Conservation (phyloP, 2,888 invertebrate species). For the Onchidella celtica region DNA sequence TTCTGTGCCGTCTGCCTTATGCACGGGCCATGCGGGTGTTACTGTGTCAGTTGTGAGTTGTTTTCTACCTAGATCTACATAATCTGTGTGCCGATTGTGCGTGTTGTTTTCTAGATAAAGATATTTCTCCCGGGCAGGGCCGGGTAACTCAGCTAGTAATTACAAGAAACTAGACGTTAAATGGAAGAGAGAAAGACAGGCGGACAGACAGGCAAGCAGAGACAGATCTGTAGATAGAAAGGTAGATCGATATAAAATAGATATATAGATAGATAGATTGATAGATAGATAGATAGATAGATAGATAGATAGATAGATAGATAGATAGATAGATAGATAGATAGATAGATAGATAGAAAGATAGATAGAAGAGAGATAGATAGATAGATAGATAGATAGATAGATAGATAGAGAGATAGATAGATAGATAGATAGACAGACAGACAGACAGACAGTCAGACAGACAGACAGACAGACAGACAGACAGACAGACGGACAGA, state of each 20-base stretch:
- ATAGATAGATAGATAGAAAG: neutral
- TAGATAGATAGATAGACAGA: neutral
- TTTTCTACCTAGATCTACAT: no score
- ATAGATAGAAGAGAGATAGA: neutral
- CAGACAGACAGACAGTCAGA: neutral
- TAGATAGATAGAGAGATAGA: neutral
- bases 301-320: neutral
- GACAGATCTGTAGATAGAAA: neutral
- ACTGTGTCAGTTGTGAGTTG: no score
- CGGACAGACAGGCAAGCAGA: neutral
- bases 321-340: neutral
- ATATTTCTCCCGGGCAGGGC: no score
- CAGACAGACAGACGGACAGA: constrained; percentile 37
- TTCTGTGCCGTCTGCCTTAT: no score
- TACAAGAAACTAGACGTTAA: neutral
- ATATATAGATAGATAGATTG: neutral
- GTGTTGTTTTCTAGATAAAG: no score
- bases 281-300: neutral
- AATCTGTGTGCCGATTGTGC: no score
- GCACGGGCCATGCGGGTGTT: no score
- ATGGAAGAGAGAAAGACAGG: neutral
- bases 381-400: neutral
- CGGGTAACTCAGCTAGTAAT: no score
- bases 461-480: neutral
- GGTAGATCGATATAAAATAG: no score